Evolutionary conservation across 2,113 vertebrate genomes (phyloP).

Genomic region (Phasianus colchicus): DNA sequence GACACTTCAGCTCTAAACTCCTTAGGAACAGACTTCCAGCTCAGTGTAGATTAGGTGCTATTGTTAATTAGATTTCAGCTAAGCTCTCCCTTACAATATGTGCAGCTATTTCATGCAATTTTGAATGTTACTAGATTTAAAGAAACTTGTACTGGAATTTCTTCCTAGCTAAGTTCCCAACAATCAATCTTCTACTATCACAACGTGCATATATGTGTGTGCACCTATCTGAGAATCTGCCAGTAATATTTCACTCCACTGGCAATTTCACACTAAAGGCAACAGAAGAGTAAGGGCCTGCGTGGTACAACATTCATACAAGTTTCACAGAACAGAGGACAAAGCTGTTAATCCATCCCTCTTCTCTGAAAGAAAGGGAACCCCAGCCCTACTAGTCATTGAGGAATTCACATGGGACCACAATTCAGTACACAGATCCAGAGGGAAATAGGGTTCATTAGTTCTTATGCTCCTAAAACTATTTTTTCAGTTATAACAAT

Average conservation of each 20-base stretch:
- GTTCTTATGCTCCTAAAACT: too few species aligned
- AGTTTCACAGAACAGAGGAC: background rate
- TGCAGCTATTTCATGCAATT: background rate
- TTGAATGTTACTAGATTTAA: background rate
- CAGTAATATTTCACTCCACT: background rate
- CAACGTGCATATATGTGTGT: rapidly evolving
- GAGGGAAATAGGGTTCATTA: background rate
- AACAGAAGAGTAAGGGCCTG: background rate
- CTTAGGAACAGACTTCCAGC: background rate
- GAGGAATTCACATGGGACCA: background rate
- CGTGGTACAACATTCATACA: background rate
- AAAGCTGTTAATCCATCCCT: background rate
- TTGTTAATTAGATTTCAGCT: background rate
- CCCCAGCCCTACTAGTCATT: background rate
- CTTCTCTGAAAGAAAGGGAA: background rate
- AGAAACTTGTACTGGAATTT: background rate
- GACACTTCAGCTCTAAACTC: background rate
- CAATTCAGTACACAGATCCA: background rate
- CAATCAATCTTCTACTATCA: background rate
- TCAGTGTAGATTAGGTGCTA: background rate
- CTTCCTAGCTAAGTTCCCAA: background rate
- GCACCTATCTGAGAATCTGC: background rate
- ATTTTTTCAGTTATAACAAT: too few species aligned
- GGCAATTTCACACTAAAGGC: background rate
- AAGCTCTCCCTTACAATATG: background rate